Evolutionary conservation across 2,113 vertebrate species (phyloP).

Genomic region (Eclectus roratus): DNA sequence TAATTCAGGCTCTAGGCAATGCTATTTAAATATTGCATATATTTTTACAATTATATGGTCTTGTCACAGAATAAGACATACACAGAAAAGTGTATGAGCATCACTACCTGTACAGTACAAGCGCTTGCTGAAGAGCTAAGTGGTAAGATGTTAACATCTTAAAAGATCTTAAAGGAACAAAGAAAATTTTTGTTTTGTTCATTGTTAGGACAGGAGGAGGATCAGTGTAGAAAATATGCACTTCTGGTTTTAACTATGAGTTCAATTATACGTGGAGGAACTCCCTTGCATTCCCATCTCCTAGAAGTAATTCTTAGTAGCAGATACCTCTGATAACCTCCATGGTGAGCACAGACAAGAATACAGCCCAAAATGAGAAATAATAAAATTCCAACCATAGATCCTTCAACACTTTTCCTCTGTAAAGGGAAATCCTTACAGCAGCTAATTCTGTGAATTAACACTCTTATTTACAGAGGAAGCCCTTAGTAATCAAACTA

Average conservation of each 20-base stretch:
- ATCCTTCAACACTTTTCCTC: background rate
- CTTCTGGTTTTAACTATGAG: background rate
- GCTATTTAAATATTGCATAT: background rate
- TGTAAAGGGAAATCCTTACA: background rate
- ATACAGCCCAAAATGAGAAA: background rate
- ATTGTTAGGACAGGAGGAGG: background rate
- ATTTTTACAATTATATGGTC: background rate
- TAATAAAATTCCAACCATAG: background rate
- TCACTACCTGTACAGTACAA: background rate
- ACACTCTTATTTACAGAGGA: background rate
- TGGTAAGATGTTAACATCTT: background rate
- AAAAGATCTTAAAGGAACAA: background rate
- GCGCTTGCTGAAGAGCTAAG: background rate
- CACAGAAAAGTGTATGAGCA: background rate
- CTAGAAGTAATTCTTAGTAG: background rate
- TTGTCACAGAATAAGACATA: background rate
- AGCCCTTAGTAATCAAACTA: background rate
- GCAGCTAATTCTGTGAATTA: background rate
- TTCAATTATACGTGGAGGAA: background rate
- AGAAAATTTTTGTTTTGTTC: background rate
- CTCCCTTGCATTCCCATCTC: background rate
- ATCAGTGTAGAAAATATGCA: background rate
- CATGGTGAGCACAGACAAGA: background rate
- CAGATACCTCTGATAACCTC: background rate
- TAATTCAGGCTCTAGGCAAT: background rate